Conservation (phyloP, 1,140 invertebrate species). For the Pygmarrhopalites habei region DNA sequence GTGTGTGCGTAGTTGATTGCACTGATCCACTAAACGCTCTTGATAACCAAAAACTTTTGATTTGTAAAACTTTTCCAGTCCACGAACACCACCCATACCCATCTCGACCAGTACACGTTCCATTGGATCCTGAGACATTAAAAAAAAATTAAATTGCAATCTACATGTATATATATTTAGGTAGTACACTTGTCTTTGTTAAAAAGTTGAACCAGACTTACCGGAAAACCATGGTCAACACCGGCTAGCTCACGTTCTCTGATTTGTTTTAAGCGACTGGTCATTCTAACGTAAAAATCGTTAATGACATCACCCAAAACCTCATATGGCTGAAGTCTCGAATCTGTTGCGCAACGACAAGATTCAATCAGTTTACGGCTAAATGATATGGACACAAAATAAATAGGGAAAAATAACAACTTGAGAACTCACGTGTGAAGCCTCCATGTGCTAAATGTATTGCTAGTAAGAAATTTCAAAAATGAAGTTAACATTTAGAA, state of each 20-base stretch:
- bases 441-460: slow-evolving; percentile 18
- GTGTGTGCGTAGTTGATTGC: background rate
- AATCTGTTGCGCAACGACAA: slow-evolving; percentile 4
- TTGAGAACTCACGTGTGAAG: slow-evolving; percentile 23
- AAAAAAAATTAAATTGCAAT: too few species aligned
- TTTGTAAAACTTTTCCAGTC: slow-evolving; percentile 23
- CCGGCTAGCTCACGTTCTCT: slow-evolving; percentile 11
- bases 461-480: too few species aligned
- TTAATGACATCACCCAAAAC: slow-evolving; percentile 3
- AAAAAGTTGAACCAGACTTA: slow-evolving; percentile 1
- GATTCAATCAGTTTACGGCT: too few species aligned
- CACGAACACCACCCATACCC: slow-evolving; percentile 23
- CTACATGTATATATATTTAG: background rate
- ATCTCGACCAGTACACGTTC: slow-evolving; percentile 25
- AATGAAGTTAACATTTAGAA: too few species aligned
- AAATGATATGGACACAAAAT: background rate
- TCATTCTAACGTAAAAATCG: slow-evolving; percentile 2
- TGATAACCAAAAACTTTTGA: slow-evolving; percentile 13
- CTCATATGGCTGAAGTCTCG: slow-evolving; percentile 9
- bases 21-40: background rate
- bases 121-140: slow-evolving; percentile 22
- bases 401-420: too few species aligned
- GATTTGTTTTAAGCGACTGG: slow-evolving; percentile 11
- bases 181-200: background rate
- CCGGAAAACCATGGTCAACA: slow-evolving; percentile 28